phyloP scores from a whole-genome alignment of 2,888 invertebrate species.

The Conomelus anceps region DNA sequence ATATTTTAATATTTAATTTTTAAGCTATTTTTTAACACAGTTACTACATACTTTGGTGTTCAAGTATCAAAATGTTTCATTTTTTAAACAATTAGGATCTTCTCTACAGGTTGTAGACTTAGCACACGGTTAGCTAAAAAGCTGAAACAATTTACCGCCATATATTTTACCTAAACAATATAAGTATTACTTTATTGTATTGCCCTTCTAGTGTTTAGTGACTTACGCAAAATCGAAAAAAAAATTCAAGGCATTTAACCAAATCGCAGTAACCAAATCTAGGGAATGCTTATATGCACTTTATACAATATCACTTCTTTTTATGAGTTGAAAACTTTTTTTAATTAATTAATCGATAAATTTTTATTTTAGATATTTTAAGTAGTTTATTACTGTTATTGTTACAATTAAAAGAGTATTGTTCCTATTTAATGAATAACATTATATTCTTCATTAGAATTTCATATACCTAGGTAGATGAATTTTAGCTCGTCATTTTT shows the following conservation, averaged over 20 bases:
- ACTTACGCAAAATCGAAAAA: constrained; percentile 7
- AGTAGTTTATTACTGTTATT: not conserved
- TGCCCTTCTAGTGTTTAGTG: constrained; percentile 10
- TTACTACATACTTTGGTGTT: constrained; percentile 6
- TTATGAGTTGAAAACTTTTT: not conserved
- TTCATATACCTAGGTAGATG: not conserved
- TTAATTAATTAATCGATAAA: constrained; percentile 7
- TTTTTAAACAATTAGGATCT: not conserved
- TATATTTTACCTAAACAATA: not conserved
- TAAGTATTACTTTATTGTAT: constrained; percentile 15
- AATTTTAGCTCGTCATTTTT: not conserved
- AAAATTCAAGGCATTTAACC: not conserved
- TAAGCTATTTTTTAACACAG: constrained; percentile 2
- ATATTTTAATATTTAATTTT: constrained; percentile 4
- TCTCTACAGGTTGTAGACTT: not conserved
- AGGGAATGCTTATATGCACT: not conserved
- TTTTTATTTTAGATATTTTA: constrained; percentile 7
- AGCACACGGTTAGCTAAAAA: not conserved
- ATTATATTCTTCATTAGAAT: not conserved
- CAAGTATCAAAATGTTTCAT: not conserved
- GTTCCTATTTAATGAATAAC: not conserved
- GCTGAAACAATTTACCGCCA: not conserved
- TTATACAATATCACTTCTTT: constrained; percentile 14
- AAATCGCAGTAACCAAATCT: not conserved
- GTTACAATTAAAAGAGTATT: not conserved